Conservation (phyloP, 2,888 invertebrate genomes). For the Cepaea hortensis region DNA sequence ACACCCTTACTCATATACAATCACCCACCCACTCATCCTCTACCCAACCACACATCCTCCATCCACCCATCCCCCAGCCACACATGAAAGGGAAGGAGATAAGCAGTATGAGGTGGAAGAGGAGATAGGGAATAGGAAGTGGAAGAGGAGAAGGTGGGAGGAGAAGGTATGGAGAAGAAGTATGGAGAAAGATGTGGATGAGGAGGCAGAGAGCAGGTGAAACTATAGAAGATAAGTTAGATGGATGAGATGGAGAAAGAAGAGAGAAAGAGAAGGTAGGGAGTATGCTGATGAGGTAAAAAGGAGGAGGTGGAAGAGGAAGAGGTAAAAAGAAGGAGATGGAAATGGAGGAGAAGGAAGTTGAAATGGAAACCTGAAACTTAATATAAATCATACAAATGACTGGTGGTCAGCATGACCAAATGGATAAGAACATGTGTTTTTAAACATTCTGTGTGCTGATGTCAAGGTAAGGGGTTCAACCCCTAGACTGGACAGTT, state of each 20-base stretch:
- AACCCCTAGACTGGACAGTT: no score
- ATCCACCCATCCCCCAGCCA: no score
- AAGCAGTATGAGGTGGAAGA: background rate
- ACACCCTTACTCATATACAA: no score
- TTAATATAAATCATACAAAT: background rate
- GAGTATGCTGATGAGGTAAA: background rate
- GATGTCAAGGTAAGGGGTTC: no score
- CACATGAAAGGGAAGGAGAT: background rate
- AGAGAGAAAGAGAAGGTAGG: background rate
- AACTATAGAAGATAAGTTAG: background rate
- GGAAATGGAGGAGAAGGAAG: background rate
- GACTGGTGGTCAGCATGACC: background rate
- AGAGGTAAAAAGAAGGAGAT: background rate
- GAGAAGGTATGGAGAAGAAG: background rate
- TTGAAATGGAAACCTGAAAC: background rate
- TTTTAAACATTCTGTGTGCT: no score
- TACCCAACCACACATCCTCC: no score
- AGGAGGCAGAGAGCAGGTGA: background rate
- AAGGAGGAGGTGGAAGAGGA: background rate
- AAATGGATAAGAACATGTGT: no score
- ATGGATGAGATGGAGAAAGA: background rate
- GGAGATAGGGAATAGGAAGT: background rate
- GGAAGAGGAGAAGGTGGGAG: background rate
- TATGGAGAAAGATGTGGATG: background rate
- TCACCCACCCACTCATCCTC: no score